Percentiles rank a stretch among this genome's conserved stretches.
These are phyloP conservation scores for Pemphredon lugubris DNA, from an alignment of 2,888 invertebrate species.

Conservation along the genomic window DNA sequence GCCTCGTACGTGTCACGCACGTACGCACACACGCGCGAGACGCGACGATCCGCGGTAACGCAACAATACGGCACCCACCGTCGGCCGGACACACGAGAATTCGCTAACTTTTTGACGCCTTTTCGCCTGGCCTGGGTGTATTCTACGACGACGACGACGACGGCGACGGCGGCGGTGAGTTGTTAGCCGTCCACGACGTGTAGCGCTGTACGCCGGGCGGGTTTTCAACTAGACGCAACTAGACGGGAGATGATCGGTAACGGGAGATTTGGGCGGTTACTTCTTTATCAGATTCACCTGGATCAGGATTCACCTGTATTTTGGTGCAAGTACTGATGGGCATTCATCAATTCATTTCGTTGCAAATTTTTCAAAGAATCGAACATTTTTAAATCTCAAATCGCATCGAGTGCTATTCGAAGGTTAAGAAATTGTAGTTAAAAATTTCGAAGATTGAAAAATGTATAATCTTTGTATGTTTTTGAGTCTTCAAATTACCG, in stretches of 20 bases:
- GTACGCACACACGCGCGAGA: slow-evolving; percentile 57
- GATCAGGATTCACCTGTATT: too few species aligned
- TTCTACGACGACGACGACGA: too few species aligned
- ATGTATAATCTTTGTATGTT: too few species aligned
- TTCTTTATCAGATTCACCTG: slow-evolving; percentile 28
- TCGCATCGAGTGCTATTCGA: background rate
- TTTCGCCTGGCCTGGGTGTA: slow-evolving; percentile 53
- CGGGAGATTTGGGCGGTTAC: background rate
- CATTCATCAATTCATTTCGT: too few species aligned
- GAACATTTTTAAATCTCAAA: too few species aligned
- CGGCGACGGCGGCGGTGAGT: slow-evolving; percentile 42
- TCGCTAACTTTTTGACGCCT: slow-evolving; percentile 67
- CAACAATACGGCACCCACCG: slow-evolving; percentile 60
- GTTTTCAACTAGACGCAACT: slow-evolving; percentile 41
- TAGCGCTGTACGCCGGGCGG: slow-evolving; percentile 51
- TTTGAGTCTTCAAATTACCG: too few species aligned
- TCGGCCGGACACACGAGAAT: slow-evolving; percentile 59
- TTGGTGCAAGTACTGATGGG: too few species aligned
- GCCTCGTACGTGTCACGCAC: slow-evolving; percentile 75
- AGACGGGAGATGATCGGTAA: slow-evolving; percentile 19
- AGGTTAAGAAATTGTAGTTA: background rate
- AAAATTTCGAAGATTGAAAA: background rate
- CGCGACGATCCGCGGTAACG: slow-evolving; percentile 59
- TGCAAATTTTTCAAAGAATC: too few species aligned
- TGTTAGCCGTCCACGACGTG: slow-evolving; percentile 33